These are phyloP conservation scores for Cavia porcellus DNA, from an alignment of 2,113 vertebrate species.

Conservation along the genomic window DNA sequence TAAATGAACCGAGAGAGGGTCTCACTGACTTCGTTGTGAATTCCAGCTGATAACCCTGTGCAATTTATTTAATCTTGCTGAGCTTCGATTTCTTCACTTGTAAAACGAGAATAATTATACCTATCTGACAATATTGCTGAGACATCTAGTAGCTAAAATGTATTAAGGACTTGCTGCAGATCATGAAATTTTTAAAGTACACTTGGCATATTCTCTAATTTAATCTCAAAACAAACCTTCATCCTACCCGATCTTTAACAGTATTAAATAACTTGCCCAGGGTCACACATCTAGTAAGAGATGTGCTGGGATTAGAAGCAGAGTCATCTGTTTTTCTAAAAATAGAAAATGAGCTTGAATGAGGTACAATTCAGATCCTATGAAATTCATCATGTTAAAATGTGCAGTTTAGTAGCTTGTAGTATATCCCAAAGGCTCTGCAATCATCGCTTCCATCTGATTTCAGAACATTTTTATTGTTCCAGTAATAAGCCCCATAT, in stretches of 20 bases:
- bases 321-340: not conserved
- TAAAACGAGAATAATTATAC: not conserved
- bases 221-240: conserved; percentile 23
- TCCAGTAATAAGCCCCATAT: not conserved
- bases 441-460: not conserved
- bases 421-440: not conserved
- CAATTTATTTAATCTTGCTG: not conserved
- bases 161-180: not conserved
- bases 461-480: not conserved
- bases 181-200: not conserved
- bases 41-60: not conserved
- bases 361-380: not conserved
- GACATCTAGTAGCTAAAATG: not conserved
- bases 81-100: not conserved
- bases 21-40: not conserved
- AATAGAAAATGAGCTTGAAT: not conserved
- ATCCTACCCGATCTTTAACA: not conserved
- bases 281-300: not conserved
- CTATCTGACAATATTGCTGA: not conserved
- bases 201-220: not conserved
- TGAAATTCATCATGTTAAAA: not conserved
- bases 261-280: not conserved
- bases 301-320: not conserved
- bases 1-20: not conserved
- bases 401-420: not conserved